Evolutionary conservation across 2,888 invertebrate genomes (phyloP).

Genomic region (Drosophila testacea): DNA sequence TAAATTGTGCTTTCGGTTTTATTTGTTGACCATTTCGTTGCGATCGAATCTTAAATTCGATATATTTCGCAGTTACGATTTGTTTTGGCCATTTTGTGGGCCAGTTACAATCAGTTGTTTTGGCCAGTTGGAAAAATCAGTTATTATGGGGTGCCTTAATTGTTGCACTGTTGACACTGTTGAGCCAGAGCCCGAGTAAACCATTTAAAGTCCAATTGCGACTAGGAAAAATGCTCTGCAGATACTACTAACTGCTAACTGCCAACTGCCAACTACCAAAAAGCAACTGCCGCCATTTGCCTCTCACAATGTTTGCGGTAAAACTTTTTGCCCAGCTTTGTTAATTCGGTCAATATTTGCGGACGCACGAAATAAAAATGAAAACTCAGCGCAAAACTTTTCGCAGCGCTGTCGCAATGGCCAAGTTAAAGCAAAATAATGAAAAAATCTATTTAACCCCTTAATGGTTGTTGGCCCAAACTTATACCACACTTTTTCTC

Average conservation of each 20-base stretch:
- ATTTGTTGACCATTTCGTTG: slow-evolving; percentile 17
- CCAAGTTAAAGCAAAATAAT: slow-evolving; percentile 55
- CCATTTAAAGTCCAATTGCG: slow-evolving; percentile 29
- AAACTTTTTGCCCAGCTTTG: slow-evolving; percentile 71
- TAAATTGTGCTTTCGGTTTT: slow-evolving; percentile 40
- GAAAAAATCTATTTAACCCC: slow-evolving; percentile 77
- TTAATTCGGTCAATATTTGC: slow-evolving; percentile 83
- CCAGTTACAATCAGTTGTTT: slow-evolving; percentile 17
- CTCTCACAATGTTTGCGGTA: slow-evolving; percentile 61
- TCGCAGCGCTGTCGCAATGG: slow-evolving; percentile 55
- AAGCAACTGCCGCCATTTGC: slow-evolving; percentile 37
- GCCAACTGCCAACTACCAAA: slow-evolving; percentile 5
- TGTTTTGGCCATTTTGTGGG: slow-evolving; percentile 32
- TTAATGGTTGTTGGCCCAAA: slow-evolving; percentile 72
- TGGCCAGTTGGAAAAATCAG: slow-evolving; percentile 7
- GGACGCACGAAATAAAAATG: slow-evolving; percentile 82
- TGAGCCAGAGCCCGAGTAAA: slow-evolving; percentile 33
- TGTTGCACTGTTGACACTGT: slow-evolving; percentile 52
- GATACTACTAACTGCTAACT: slow-evolving; percentile 6
- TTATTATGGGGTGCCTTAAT: slow-evolving; percentile 36
- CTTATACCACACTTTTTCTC: slow-evolving; percentile 35
- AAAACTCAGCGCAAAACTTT: slow-evolving; percentile 75
- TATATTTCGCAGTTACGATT: slow-evolving; percentile 40
- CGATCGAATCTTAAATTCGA: slow-evolving; percentile 28
- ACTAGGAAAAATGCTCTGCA: slow-evolving; percentile 5